A percentile compares a stretch with the other conserved stretches of the same genome.
These are phyloP conservation scores for Melanocharis versteri DNA, from an alignment of 2,113 vertebrate genomes.

Conservation along the genomic window DNA sequence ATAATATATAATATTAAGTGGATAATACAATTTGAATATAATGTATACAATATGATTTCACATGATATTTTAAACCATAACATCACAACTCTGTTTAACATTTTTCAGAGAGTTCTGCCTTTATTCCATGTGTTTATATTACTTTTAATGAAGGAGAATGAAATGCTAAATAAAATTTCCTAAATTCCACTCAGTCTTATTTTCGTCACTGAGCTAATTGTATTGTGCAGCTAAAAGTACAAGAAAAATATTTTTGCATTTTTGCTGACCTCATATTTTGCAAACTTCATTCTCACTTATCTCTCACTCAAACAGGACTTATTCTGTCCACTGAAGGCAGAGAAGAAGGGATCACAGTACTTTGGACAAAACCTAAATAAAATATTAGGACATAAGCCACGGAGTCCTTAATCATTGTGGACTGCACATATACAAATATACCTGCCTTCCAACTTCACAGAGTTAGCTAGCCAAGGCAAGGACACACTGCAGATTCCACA, in stretches of 20 bases:
- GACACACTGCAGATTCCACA: background rate
- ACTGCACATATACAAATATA: background rate
- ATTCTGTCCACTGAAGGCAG: background rate
- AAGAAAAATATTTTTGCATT: background rate
- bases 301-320: background rate
- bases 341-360: background rate
- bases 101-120: background rate
- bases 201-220: background rate
- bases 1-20: background rate
- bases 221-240: background rate
- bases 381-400: background rate
- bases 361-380: background rate
- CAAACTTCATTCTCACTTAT: background rate
- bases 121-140: background rate
- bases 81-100: accelerated
- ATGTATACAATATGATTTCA: background rate
- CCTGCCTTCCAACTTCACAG: background rate
- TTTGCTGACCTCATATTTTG: background rate
- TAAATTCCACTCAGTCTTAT: background rate
- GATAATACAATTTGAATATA: background rate
- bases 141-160: background rate
- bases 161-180: background rate
- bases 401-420: background rate
- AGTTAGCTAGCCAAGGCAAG: background rate
- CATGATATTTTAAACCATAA: background rate